phyloP scores from a whole-genome alignment of 2,113 vertebrate species.

The Budorcas taxicolor region DNA sequence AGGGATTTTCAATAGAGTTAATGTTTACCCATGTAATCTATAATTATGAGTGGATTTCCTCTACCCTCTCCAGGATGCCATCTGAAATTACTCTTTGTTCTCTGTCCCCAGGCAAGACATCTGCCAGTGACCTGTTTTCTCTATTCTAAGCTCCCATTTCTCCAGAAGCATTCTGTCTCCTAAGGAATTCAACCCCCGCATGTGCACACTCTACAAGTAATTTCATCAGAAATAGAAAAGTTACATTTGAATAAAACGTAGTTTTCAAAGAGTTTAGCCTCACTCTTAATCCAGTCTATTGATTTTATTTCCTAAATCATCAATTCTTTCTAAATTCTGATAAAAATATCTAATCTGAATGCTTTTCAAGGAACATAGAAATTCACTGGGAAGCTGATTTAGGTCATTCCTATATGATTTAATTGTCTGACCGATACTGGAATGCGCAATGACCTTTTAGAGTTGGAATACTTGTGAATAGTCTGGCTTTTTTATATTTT shows the following conservation, averaged over 20 bases:
- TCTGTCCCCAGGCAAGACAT: constrained; percentile 29
- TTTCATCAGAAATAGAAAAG: not conserved
- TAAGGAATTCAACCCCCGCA: not conserved
- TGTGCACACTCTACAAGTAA: too few relatives aligned
- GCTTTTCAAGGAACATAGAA: not conserved
- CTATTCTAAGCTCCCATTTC: not conserved
- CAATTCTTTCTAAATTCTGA: not conserved
- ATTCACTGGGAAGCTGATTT: not conserved
- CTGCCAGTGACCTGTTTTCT: not conserved
- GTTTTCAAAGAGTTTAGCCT: not conserved
- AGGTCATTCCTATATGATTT: not conserved
- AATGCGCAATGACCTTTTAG: not conserved
- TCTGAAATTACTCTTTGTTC: constrained; percentile 30
- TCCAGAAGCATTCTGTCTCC: not conserved
- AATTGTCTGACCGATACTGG: not conserved
- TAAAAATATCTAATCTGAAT: not conserved
- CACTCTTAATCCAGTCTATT: not conserved
- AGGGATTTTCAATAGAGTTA: not conserved
- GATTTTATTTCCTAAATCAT: not conserved
- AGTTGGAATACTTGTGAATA: not conserved
- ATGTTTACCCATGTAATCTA: not conserved
- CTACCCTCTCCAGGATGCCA: not conserved
- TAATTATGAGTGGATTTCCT: constrained; percentile 40
- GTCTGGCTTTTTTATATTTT: not conserved
- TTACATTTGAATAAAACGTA: not conserved